Percentiles rank a stretch among this genome's conserved stretches.
These are phyloP conservation scores for Leptinotarsa peninsularis DNA, from an alignment of 2,888 invertebrate genomes.

Conservation along the genomic window DNA sequence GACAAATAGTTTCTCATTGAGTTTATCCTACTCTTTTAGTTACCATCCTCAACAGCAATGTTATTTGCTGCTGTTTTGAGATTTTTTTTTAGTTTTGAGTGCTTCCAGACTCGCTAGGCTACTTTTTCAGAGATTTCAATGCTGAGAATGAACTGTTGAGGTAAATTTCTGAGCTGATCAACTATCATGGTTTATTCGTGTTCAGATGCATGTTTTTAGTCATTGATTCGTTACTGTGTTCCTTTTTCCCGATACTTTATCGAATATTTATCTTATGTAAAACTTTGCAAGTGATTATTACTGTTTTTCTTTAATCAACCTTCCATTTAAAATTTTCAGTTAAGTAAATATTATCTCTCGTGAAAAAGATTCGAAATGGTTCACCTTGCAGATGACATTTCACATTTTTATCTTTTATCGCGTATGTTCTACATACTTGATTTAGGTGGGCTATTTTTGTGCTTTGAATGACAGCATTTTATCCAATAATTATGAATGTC, in stretches of 20 bases:
- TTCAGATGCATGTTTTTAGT: too few species aligned
- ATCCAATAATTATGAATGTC: not conserved
- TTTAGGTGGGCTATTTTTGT: not conserved
- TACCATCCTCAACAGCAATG: too few species aligned
- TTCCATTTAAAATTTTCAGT: not conserved
- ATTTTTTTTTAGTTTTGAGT: too few species aligned
- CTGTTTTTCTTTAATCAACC: not conserved
- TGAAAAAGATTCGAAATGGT: not conserved
- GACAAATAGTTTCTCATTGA: too few species aligned
- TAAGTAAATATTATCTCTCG: not conserved
- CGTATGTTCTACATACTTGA: not conserved
- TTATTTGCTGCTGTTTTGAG: too few species aligned
- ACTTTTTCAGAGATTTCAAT: too few species aligned
- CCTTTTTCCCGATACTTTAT: not conserved
- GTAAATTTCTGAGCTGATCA: too few species aligned
- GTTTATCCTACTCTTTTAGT: too few species aligned
- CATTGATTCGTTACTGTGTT: too few species aligned
- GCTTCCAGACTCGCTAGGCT: too few species aligned
- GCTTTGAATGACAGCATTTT: not conserved
- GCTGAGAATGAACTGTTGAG: too few species aligned
- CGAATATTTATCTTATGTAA: not conserved
- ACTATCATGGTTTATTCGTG: too few species aligned
- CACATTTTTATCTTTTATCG: slow-evolving; percentile 1
- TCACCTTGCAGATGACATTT: not conserved
- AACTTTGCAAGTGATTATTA: not conserved